Percentiles rank a stretch among this genome's conserved stretches.
phyloP scores from a whole-genome alignment of 23 tunicate genomes.

The Corella eumyota region DNA sequence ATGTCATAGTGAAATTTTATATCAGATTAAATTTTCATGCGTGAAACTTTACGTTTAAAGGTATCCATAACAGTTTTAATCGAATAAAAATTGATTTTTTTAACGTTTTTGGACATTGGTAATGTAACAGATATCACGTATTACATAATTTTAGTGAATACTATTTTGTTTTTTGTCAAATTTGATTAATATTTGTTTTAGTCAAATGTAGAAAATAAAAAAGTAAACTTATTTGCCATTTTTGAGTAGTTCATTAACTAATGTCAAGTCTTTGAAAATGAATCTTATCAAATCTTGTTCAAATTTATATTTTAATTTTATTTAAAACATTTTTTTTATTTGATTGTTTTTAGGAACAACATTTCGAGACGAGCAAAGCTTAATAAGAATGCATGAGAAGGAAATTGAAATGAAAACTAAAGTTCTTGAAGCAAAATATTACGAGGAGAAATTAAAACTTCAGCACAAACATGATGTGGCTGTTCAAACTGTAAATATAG shows the following conservation, averaged over 20 bases:
- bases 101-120: no score
- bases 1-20: no score
- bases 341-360: constrained; percentile 3
- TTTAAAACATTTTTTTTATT: background rate
- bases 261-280: no score
- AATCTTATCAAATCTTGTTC: background rate
- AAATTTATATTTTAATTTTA: background rate
- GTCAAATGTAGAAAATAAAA: no score
- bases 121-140: no score
- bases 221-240: no score
- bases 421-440: constrained; percentile 68
- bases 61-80: no score
- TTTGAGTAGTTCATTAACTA: no score
- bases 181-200: background rate
- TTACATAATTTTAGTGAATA: no score
- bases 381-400: constrained; percentile 63
- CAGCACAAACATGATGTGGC: constrained; percentile 89
- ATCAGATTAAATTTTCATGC: no score
- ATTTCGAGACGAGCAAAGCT: constrained; percentile 66
- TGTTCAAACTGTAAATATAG: constrained; percentile 43
- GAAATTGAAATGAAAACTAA: constrained; percentile 83
- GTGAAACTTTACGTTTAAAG: no score
- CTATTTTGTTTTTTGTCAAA: background rate
- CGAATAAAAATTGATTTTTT: no score
- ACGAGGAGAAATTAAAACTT: constrained; percentile 72